Base-by-base conservation (phyloP, 1,140 invertebrate genomes). In the Calliphora vicina region DNA sequence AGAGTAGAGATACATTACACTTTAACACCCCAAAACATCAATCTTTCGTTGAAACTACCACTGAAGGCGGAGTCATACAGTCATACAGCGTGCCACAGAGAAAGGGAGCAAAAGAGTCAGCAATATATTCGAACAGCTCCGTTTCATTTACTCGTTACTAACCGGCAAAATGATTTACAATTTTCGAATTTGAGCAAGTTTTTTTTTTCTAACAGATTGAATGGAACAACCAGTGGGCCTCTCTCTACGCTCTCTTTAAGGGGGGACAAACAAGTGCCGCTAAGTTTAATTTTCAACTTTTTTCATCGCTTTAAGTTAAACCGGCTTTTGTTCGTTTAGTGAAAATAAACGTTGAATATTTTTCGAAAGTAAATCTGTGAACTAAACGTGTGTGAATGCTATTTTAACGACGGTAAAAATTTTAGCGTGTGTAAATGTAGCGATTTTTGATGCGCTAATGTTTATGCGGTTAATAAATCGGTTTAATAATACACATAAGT, bases 1-100 rank as follows among this genome's bases (percentile, higher is more conserved):
- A 43, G 42, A 45, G 42, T 8, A 78, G 74, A 78, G 74, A 78
- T 78, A 23, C 57, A 67, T 67, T 43, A 78, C 74, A 80, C 43
- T 71, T 83, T 80, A 29, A 17, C 86, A 88, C 85, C 86, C 88
- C 86, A 85, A 80, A 76, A 83, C 87, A 88, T 87, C 88, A 89
- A 89, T 89, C 88, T 88, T 86, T 84, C n/a, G 6, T 67, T 23
- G 2, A 67, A 23, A 12, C 20, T 10, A 9, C 5, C 61, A 67
- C 20, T 82, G 82, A n/a, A 82, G 88, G 88, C 86, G 87, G 88
- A 86, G 87, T 78, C 84, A 35, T 15, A n/a, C 15, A 86, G 87
- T 78, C 84, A 35, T 15, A n/a, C 15, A 15, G 61, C 9, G 9
- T 23, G 20, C 6, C 15, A 17, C 85, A 27, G 61, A 67, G 13